These are phyloP conservation scores for Grammomys dolichurus DNA, from an alignment of 2,113 vertebrate genomes.

Conservation along the genomic window DNA sequence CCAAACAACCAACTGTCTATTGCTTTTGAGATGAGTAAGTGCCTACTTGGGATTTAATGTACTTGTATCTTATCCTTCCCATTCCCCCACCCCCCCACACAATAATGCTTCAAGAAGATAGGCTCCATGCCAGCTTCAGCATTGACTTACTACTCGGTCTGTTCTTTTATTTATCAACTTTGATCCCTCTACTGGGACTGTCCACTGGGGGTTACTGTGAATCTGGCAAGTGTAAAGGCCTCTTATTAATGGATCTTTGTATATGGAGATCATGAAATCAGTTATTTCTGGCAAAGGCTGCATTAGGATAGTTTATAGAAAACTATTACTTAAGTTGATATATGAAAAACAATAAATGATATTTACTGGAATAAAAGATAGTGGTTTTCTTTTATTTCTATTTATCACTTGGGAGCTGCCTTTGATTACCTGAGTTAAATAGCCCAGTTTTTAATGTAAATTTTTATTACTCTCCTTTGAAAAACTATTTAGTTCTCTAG, in stretches of 20 bases:
- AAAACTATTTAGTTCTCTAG: neutral
- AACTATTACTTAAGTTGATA: neutral
- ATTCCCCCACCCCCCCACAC: neutral
- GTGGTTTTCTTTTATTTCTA: neutral
- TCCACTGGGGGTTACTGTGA: neutral
- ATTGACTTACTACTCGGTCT: neutral
- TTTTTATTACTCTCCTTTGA: neutral
- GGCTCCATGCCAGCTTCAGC: rapidly evolving
- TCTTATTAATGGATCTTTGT: neutral
- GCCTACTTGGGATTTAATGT: neutral
- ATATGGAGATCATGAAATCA: neutral
- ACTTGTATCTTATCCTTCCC: neutral
- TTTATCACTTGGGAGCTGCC: neutral
- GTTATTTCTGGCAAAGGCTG: neutral
- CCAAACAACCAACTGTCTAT: neutral
- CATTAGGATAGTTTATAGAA: neutral
- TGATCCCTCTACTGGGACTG: rapidly evolving
- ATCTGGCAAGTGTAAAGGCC: neutral
- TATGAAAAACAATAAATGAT: neutral
- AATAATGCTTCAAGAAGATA: neutral
- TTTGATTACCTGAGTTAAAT: conserved; percentile 35
- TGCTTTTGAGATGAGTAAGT: neutral
- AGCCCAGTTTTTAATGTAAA: neutral
- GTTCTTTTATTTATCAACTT: neutral
- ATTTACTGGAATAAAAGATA: neutral